Evolutionary conservation across 1,140 invertebrate genomes (phyloP), one percentile per base, ranked within the genome.

Genomic region (Galleria mellonella): DNA sequence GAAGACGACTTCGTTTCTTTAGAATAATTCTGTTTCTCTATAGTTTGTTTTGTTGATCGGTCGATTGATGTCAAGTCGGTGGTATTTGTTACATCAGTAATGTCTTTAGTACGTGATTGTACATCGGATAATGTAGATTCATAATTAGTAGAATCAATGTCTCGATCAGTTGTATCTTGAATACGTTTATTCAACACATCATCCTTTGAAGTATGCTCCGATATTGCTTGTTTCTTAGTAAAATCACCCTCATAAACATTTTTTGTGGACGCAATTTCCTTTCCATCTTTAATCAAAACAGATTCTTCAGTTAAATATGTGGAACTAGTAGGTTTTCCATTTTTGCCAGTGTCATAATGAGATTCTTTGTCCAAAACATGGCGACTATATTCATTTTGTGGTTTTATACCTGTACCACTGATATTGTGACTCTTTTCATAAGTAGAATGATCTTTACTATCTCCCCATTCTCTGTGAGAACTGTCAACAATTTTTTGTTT

Each of bases 401-500:
- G 87, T 37, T 82, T 74, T 9, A 88, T 83, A 30, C 83, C 84
- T 9, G 88, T 86, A 27, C 88, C 88, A 57, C 68, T 66, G 28
- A 85, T 46, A 39, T 74, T 64, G 38, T 83, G 79, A 53, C 68
- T 81, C 49, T 77, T 85, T 64, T 89, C 88, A 46, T 88, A 74
- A 11, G 87, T 86, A 12, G 75, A 74, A 45, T 83, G 78, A n/a
- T 87, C 76, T 52, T 88, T 74, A 37, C 72, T 85, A 43, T 87
- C 81, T 13, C 85, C 88, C 67, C 87, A 87, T 71, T 90, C 88
- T 56, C 88, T 79, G 36, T 88, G 87, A 47, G 84, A 82, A 50
- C 79, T 82, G 48, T 89, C 88, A 2, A 90, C 72, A 15, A 89
- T 71, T 44, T 72, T 71, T 67, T 89, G 87, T 59, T 89, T 86